Evolutionary conservation across 2,888 invertebrate species (phyloP), one percentile per base, ranked within the genome.

Genomic region (Clistopyga incitator): DNA sequence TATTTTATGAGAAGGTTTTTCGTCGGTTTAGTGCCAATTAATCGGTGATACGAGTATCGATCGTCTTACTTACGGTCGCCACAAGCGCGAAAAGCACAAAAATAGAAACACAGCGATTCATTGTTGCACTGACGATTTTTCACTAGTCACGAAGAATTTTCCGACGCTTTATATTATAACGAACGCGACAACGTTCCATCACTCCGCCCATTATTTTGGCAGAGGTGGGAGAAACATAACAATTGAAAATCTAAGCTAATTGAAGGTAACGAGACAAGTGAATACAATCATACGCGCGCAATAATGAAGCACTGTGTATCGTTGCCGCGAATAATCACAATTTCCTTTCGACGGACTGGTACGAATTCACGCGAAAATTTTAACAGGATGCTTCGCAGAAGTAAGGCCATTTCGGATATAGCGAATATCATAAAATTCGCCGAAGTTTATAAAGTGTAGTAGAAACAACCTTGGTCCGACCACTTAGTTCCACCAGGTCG

Each of bases 1-100:
- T 29, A 29, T 29, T 29, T 3, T 3, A 29, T 29, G 29, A 29
- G 3, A 3, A 29, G 4, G 29, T 29, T n/a, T n/a, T n/a, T n/a
- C n/a, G n/a, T n/a, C n/a, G n/a, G n/a, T n/a, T n/a, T n/a, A n/a
- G n/a, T n/a, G n/a, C 3, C 2, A 47, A 47, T 47, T 23, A 11
- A 23, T 54, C 13, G 54, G 13, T 3, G 23, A 10, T 54, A 11
- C 11, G 3, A 11, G 54, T 18, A 3, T 38, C 2, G 2, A 42
- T 10, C 20, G 10, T 6, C 38, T 10, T 67, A 81, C 81, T 81
- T 50, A 81, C 81, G 42, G 50, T 50, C 47, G 70, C 76, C 56
- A 76, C 54, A 56, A 81, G 70, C n/a, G 68, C 68, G 76, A 64
- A 76, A 34, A 81, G 38, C n/a, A 59, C 76, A 34, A 76, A 45